These are phyloP conservation scores for Periparus ater DNA, from an alignment of 2,797 vertebrate genomes.

Conservation along the genomic window DNA sequence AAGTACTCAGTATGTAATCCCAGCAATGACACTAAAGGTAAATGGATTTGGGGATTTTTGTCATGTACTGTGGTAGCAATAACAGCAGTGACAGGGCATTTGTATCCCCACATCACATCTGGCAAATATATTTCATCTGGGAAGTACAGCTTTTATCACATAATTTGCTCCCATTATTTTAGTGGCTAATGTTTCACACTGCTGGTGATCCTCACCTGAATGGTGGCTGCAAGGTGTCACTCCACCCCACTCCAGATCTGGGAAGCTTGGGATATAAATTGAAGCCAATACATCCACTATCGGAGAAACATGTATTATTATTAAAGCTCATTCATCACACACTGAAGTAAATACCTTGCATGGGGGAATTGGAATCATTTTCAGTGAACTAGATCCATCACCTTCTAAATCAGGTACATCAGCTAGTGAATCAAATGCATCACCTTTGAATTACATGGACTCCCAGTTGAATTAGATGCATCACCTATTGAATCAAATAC, in stretches of 20 bases:
- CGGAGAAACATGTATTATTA: constrained; percentile 68
- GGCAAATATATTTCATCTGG: constrained; percentile 57
- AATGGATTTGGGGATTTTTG: constrained; percentile 70
- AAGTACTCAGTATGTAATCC: constrained; percentile 67
- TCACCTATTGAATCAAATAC: constrained; percentile 78
- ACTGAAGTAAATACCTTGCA: constrained; percentile 69
- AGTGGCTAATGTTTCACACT: constrained; percentile 28
- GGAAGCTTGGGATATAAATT: constrained; percentile 43
- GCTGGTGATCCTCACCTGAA: background rate
- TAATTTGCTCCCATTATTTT: constrained; percentile 54
- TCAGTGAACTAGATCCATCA: constrained; percentile 76
- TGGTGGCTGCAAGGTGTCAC: constrained; percentile 35
- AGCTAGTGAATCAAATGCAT: constrained; percentile 78
- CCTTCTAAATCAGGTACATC: constrained; percentile 80
- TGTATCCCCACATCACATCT: constrained; percentile 57
- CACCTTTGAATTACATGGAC: constrained; percentile 73
- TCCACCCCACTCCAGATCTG: constrained; percentile 6
- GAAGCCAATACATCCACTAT: constrained; percentile 54
- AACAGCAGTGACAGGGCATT: constrained; percentile 43
- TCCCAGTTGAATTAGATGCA: constrained; percentile 72
- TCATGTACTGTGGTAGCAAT: constrained; percentile 67
- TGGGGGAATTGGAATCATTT: constrained; percentile 74
- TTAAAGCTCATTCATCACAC: constrained; percentile 77
- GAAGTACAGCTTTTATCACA: constrained; percentile 43
- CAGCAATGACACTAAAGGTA: constrained; percentile 62